Base-by-base conservation (phyloP, 1,140 invertebrate genomes). In the Ceratoteleas bidentatus region DNA sequence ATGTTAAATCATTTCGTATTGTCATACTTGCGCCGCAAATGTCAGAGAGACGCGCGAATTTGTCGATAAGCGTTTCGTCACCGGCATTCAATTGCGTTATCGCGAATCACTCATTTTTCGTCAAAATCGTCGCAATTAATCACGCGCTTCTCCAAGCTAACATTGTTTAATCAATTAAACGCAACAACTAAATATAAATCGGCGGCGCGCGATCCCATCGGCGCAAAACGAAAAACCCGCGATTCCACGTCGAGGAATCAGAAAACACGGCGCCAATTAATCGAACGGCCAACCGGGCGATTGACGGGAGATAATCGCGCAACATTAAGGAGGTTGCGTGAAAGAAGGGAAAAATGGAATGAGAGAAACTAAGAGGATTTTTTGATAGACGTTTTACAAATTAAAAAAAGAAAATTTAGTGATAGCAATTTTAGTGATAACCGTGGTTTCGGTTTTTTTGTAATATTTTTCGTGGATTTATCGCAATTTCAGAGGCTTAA, bases 1-100 rank as follows among this genome's bases (percentile, higher is more conserved):
- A 54, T 54, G 45, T 66, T 66, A 33, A 56, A 56, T 45, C 53
- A 66, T 45, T 66, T 66, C 24, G 36, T 38, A 66, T 66, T 66
- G 50, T 54, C 53, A 66, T 66, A 66, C 50, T 66, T 56, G 36
- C 49, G 36, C 34, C 43, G 61, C 53, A 53, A 65, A 65, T 65
- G 49, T 65, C 61, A 65, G n/a, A 65, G 50, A 33, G 36, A 40
- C 34, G 60, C 36, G 36, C 34, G 50, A 43, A 64, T 64, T 65
- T 65, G 52, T 64, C 34, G 47, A 38, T 16, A 49, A 50, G 9
- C 32, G 33, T 62, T 62, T 62, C 60, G 33, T 50, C 47, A 50
- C 45, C 50, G 36, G 10, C 32, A 62, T 15, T 50, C 40, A 36
- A 38, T 38, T 16, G 60, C 60, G 47, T 11, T 38, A 10, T 32